phyloP scores from a whole-genome alignment of 2,113 vertebrate species.

The Holacanthus passer region DNA sequence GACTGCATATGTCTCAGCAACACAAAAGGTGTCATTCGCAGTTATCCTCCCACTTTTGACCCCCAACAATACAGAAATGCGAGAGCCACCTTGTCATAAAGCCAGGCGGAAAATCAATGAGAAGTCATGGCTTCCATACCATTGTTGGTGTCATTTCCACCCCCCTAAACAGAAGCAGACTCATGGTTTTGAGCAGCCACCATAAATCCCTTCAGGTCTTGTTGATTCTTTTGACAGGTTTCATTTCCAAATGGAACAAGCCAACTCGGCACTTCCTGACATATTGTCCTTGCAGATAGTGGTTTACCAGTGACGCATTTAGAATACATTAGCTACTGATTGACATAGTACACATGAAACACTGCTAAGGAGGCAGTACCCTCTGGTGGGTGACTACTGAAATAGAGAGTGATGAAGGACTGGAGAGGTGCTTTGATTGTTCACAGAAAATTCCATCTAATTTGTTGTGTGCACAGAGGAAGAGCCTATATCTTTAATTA shows the following conservation, averaged over 20 bases:
- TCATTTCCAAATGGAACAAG: constrained; percentile 61
- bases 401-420: constrained; percentile 52
- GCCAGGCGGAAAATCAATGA: constrained; percentile 68
- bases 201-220: constrained; percentile 48
- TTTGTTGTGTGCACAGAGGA: constrained; percentile 69
- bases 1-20: constrained; percentile 17
- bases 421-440: constrained; percentile 53
- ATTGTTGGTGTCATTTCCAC: constrained; percentile 59
- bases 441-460: constrained; percentile 62
- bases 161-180: constrained; percentile 33
- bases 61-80: constrained; percentile 51
- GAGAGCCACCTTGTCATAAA: constrained; percentile 48
- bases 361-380: constrained; percentile 66
- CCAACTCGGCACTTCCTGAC: constrained; percentile 39
- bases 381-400: constrained; percentile 70
- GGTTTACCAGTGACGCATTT: constrained; percentile 54
- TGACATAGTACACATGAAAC: constrained; percentile 57
- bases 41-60: constrained; percentile 55
- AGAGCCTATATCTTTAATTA: constrained; percentile 78
- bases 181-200: constrained; percentile 34
- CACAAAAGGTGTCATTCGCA: constrained; percentile 19
- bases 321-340: constrained; percentile 62
- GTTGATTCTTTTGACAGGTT: constrained; percentile 53
- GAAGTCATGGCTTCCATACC: constrained; percentile 58
- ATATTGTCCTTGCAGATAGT: constrained; percentile 71